Base-by-base conservation (phyloP, 1,140 invertebrate species). In the Magallana ariakensis region DNA sequence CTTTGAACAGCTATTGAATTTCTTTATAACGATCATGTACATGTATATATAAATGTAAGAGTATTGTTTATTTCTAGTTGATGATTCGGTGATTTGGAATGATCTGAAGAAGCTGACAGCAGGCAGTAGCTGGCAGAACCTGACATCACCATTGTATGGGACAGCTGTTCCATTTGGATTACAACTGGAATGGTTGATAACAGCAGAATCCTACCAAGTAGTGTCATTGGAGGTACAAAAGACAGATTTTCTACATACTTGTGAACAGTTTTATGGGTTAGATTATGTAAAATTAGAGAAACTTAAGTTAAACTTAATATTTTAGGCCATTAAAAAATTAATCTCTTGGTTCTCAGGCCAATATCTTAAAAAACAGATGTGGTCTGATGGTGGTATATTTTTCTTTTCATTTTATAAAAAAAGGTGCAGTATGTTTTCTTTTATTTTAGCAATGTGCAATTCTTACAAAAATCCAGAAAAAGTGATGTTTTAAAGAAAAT, bases 121-220 rank as follows among this genome's bases (percentile, higher is more conserved):
- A 19, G 66, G n/a, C 22, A 62, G 11, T 53, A 57, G 55, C 15
- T 57, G 33, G 15, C 26, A 86, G 46, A 33, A 26, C 8, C 15
- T 86, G 53, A 53, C 66, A 66, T 86, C 85, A 33, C 80, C 57
- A 11, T 16, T 86, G 15, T 86, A 83, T 86, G 80, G 60, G 19
- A 62, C 9, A 22, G 53, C 53, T 22, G 56, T 86, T n/a, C 57
- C 57, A 0, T 57, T 81, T 54, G 85, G 81, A 16, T 62, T 81
- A 83, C 57, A 62, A 15, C 62, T 83, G 13, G 80, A 86, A 60
- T 86, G 85, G 85, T 16, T 62, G 10, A 86, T 86, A 19, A 60
- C 56, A 15, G 80, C 85, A n/a, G 58, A 57, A 26, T 56, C 75
- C 1, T 10, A 58, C 10, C 80, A 26, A 26, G 57, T 86, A 11